These are phyloP conservation scores for Euzetes globulus DNA, from an alignment of 2,888 invertebrate genomes.

Conservation along the genomic window DNA sequence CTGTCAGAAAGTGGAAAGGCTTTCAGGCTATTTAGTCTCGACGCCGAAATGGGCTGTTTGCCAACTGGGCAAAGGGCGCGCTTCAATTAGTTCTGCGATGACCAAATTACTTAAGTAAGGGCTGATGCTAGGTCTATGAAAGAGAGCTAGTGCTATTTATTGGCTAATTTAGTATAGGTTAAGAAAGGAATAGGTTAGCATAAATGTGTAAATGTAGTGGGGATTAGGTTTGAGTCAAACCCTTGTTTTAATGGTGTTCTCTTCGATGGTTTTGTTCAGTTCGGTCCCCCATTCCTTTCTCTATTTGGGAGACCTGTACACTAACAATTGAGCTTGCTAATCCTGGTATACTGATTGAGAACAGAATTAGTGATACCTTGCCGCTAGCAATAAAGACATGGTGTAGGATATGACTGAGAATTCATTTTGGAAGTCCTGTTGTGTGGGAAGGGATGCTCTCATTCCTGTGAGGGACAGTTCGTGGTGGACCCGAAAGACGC, in stretches of 20 bases:
- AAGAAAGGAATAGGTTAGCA: no score
- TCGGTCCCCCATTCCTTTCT: slow-evolving; percentile 53
- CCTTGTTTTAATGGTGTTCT: slow-evolving; percentile 50
- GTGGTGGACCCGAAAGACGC: slow-evolving; percentile 49
- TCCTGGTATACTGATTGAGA: background rate
- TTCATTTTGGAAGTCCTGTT: slow-evolving; percentile 53
- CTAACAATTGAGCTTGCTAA: background rate
- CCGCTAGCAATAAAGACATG: slow-evolving; percentile 54
- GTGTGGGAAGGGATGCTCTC: slow-evolving; percentile 49
- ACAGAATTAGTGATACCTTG: slow-evolving; percentile 47
- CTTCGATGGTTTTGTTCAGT: slow-evolving; percentile 51
- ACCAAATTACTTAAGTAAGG: no score
- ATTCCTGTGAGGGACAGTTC: slow-evolving; percentile 53
- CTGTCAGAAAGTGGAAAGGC: no score
- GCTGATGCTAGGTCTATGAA: no score
- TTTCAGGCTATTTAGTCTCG: no score
- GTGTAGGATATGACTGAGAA: slow-evolving; percentile 54
- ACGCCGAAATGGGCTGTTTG: no score
- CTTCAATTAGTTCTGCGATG: no score
- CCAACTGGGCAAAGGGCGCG: no score
- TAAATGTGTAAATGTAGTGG: no score
- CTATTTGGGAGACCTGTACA: slow-evolving; percentile 47
- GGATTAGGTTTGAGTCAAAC: no score
- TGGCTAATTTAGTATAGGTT: no score
- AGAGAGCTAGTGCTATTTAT: no score